Conservation (phyloP, 37 sponge, comb jelly and placozoan genomes). For the Chondrilla cf. caribensis region DNA sequence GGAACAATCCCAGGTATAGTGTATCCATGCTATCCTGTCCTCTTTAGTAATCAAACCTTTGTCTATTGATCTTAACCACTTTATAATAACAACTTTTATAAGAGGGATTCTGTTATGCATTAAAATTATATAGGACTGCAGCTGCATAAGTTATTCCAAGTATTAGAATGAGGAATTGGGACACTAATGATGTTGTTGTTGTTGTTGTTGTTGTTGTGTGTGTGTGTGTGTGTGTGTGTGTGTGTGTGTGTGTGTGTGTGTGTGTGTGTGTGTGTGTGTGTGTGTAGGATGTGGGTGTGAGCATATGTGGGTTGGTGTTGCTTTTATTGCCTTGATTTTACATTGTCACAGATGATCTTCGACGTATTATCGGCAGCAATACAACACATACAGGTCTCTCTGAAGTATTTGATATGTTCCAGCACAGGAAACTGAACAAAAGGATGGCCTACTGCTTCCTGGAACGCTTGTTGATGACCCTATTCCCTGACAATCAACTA, state of each 20-base stretch:
- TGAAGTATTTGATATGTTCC: conserved; percentile 42
- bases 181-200: neutral
- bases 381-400: neutral
- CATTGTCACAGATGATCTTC: neutral
- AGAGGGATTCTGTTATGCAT: too few relatives aligned
- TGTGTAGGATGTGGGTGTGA: neutral
- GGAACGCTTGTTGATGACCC: conserved; percentile 10
- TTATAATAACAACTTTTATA: too few relatives aligned
- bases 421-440: conserved; percentile 15
- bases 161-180: neutral
- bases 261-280: neutral
- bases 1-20: conserved; percentile 24
- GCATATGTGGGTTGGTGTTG: neutral
- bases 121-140: too few relatives aligned
- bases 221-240: neutral
- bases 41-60: too few relatives aligned
- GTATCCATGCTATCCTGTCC: neutral
- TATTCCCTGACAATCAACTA: conserved; percentile 24
- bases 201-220: neutral
- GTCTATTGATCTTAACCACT: too few relatives aligned
- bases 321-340: neutral
- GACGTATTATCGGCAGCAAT: neutral
- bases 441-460: conserved; percentile 20
- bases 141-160: too few relatives aligned
- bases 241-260: neutral